A percentile compares a stretch with the other conserved stretches of the same genome.
phyloP scores from a whole-genome alignment of 92 coral and sea anemone species.

The Palythoa caribaeorum region DNA sequence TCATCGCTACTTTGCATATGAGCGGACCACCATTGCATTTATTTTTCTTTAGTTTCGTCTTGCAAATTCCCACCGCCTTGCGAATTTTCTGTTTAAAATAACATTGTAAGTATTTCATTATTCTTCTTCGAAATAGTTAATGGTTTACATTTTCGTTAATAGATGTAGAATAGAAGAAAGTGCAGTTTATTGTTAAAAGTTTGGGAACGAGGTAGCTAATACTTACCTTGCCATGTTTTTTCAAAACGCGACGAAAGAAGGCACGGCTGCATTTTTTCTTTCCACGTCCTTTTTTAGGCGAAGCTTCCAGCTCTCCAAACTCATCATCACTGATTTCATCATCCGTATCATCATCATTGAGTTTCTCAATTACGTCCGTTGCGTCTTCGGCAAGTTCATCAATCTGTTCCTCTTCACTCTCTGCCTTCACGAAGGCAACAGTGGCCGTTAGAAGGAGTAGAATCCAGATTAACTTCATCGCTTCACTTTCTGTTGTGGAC shows the following conservation, averaged over 20 bases:
- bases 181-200: too few relatives aligned
- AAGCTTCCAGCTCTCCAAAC: not conserved
- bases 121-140: too few relatives aligned
- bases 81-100: too few relatives aligned
- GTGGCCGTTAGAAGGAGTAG: conserved; percentile 57
- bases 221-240: not conserved
- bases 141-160: too few relatives aligned
- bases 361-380: not conserved
- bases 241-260: not conserved
- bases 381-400: conserved; percentile 31
- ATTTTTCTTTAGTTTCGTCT: too few relatives aligned
- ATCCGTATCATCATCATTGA: not conserved
- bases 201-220: too few relatives aligned
- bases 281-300: not conserved
- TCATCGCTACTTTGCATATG: too few relatives aligned
- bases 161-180: too few relatives aligned
- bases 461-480: conserved; percentile 61
- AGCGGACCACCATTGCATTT: too few relatives aligned
- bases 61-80: too few relatives aligned
- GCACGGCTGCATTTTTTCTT: not conserved
- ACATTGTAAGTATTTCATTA: too few relatives aligned
- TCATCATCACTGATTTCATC: not conserved
- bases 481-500: not conserved
- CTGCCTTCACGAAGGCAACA: conserved; percentile 61
- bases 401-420: conserved; percentile 23